Conservation (phyloP, 2,797 vertebrate genomes). For the Pristis pectinata region DNA sequence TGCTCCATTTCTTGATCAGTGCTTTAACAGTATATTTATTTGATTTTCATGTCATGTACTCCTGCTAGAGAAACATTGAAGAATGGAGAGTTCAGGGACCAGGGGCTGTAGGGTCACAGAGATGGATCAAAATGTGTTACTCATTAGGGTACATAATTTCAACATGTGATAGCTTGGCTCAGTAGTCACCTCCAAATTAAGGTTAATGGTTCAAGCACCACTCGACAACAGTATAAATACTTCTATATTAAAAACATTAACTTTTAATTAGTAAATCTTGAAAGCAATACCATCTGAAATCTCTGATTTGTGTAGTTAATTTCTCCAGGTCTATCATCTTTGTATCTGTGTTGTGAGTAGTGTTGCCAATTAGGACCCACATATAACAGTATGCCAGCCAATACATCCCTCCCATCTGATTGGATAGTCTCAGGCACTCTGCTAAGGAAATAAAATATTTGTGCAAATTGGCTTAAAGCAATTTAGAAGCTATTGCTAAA, state of each 20-base stretch:
- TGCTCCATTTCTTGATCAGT: neutral
- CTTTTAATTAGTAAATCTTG: neutral
- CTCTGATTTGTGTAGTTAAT: too few relatives aligned
- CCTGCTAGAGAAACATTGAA: neutral
- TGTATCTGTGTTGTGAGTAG: neutral
- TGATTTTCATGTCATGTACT: neutral
- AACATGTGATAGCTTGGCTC: neutral
- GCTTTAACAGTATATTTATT: neutral
- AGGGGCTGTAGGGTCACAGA: neutral
- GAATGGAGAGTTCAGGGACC: neutral
- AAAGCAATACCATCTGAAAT: neutral
- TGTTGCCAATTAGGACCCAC: neutral
- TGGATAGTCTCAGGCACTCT: neutral
- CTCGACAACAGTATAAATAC: neutral
- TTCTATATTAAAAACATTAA: neutral
- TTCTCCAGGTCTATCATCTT: neutral
- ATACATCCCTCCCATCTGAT: neutral
- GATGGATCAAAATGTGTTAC: neutral
- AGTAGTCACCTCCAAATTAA: neutral
- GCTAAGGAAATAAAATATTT: neutral
- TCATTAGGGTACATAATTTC: neutral
- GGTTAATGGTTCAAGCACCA: neutral
- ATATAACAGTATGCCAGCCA: neutral
- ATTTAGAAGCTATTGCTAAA: neutral
- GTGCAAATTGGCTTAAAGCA: neutral